Conservation (phyloP, 1,140 invertebrate genomes). For the Microplitis mediator region DNA sequence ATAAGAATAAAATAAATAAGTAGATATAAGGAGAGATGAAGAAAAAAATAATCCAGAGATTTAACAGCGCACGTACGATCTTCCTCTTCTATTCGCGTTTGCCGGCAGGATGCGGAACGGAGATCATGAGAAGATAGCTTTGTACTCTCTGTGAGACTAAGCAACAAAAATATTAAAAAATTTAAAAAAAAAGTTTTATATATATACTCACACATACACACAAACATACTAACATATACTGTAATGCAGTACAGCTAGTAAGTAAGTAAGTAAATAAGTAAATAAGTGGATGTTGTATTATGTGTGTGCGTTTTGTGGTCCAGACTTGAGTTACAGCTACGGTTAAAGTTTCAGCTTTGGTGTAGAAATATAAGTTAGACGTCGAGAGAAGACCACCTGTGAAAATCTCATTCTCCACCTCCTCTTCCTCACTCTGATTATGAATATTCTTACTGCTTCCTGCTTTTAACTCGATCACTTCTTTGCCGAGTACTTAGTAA, state of each 20-base stretch:
- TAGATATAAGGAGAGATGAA: not conserved
- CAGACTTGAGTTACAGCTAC: constrained; percentile 19
- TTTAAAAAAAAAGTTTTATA: not conserved
- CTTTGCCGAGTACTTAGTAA: too few relatives aligned
- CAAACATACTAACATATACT: too few relatives aligned
- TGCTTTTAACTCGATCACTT: not conserved
- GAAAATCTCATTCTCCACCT: constrained; percentile 12
- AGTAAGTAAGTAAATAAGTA: too few relatives aligned
- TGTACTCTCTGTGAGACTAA: not conserved
- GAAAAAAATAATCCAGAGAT: not conserved
- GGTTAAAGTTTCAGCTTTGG: constrained; percentile 20
- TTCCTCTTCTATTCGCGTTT: constrained; percentile 19
- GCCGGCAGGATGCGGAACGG: constrained; percentile 20
- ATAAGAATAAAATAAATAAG: not conserved
- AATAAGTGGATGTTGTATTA: not conserved
- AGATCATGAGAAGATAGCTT: constrained; percentile 18
- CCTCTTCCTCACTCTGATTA: not conserved
- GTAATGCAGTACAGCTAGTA: too few relatives aligned
- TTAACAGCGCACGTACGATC: constrained; percentile 22
- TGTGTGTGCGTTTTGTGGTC: constrained; percentile 15
- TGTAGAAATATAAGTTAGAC: constrained; percentile 10
- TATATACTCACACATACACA: too few relatives aligned
- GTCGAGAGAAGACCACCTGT: constrained; percentile 11
- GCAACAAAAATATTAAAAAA: not conserved
- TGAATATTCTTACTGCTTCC: not conserved